phyloP scores from a whole-genome alignment of 2,888 invertebrate genomes.

The Zhuqinia jingwanae region DNA sequence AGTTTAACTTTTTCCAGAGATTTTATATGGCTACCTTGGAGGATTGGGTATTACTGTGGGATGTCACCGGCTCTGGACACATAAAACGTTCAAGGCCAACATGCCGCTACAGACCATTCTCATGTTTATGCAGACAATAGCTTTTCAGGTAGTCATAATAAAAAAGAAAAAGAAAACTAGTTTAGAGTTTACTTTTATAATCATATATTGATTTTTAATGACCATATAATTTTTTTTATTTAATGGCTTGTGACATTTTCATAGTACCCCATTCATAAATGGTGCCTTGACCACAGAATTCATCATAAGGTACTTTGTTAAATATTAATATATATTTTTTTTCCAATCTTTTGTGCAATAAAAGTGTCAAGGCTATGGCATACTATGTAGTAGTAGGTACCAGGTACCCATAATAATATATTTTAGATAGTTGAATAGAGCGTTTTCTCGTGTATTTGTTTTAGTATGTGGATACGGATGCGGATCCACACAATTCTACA shows the following conservation, averaged over 20 bases:
- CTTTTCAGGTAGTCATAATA: conserved; percentile 1
- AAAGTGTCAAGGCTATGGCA: neutral
- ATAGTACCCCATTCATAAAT: conserved; percentile 61
- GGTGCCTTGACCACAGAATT: conserved; percentile 80
- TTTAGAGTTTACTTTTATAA: too few relatives aligned
- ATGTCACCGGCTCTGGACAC: conserved; percentile 38
- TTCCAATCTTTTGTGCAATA: neutral
- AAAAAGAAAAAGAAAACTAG: too few relatives aligned
- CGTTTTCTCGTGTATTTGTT: neutral
- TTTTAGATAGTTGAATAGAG: too few relatives aligned
- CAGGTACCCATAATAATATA: too few relatives aligned
- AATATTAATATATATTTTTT: neutral
- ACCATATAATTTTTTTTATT: neutral
- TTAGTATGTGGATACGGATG: neutral
- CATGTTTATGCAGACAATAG: conserved; percentile 44
- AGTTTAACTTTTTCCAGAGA: too few relatives aligned
- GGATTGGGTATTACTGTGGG: conserved; percentile 7
- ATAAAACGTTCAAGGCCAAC: conserved; percentile 63
- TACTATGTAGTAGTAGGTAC: neutral
- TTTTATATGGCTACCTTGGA: neutral
- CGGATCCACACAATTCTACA: conserved; percentile 1
- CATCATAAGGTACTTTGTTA: conserved; percentile 87
- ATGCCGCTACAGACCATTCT: conserved; percentile 42
- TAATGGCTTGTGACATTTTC: too few relatives aligned
- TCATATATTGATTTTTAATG: neutral